These are phyloP conservation scores for Eublepharis macularius DNA, from an alignment of 2,113 vertebrate species.

Conservation along the genomic window DNA sequence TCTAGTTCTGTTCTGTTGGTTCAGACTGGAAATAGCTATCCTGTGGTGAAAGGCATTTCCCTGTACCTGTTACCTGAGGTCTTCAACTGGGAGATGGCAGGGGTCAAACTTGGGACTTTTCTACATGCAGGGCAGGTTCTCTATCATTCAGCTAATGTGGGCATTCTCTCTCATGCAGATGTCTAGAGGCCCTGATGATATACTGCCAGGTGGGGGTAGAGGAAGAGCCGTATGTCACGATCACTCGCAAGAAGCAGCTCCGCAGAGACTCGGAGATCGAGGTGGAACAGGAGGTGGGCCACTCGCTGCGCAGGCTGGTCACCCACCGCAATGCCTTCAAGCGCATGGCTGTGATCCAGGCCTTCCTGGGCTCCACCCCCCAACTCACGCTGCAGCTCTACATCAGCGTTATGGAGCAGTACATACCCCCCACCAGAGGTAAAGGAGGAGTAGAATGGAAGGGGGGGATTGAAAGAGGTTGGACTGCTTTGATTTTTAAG, in stretches of 20 bases:
- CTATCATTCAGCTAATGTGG: background rate
- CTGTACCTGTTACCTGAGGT: too few relatives aligned
- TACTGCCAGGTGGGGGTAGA: conserved; percentile 83
- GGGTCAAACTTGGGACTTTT: too few relatives aligned
- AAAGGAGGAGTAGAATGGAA: conserved; percentile 36
- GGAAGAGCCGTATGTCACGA: conserved; percentile 83
- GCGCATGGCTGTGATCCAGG: conserved; percentile 92
- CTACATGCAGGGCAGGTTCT: too few relatives aligned
- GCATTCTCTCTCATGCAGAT: conserved; percentile 75
- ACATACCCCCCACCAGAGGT: conserved; percentile 79
- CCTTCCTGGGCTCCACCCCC: conserved; percentile 94
- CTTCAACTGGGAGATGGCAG: too few relatives aligned
- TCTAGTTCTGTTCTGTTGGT: too few relatives aligned
- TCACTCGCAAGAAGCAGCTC: conserved; percentile 87
- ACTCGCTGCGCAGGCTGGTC: conserved; percentile 84
- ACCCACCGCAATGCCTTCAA: conserved; percentile 94
- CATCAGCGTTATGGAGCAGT: conserved; percentile 88
- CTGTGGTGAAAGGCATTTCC: too few relatives aligned
- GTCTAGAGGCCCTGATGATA: conserved; percentile 89
- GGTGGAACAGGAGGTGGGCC: conserved; percentile 92
- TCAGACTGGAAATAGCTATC: too few relatives aligned
- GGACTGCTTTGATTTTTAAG: background rate
- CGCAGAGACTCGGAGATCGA: conserved; percentile 76
- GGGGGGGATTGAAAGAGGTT: background rate
- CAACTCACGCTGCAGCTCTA: conserved; percentile 97